phyloP scores from a whole-genome alignment of 1,140 invertebrate species.

The Temnothorax curvispinosus region DNA sequence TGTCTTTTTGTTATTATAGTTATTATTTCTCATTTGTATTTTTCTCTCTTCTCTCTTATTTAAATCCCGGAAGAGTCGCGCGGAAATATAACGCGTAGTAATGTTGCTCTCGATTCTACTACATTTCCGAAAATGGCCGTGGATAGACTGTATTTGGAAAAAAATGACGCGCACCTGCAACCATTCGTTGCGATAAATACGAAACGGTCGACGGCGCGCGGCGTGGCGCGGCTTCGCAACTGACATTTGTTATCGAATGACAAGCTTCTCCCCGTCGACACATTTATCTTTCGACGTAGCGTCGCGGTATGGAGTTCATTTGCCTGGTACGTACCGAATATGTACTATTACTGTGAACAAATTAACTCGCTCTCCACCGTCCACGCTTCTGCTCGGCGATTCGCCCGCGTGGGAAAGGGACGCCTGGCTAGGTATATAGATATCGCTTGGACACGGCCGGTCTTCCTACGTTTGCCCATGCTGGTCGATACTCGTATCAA shows the following conservation, averaged over 20 bases:
- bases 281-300: conserved; percentile 69
- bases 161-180: conserved; percentile 66
- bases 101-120: not conserved
- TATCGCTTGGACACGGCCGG: not conserved
- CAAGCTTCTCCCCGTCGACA: conserved; percentile 70
- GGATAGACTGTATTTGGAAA: conserved; percentile 33
- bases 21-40: not conserved
- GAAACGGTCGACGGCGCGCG: conserved; percentile 15
- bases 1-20: no score
- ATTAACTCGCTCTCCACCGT: conserved; percentile 51
- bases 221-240: conserved; percentile 31
- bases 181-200: conserved; percentile 63
- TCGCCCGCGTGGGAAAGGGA: conserved; percentile 28
- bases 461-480: not conserved
- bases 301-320: conserved; percentile 62
- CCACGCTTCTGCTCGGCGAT: conserved; percentile 23
- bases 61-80: not conserved
- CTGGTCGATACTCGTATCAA: conserved; percentile 60
- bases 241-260: conserved; percentile 75
- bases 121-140: conserved; percentile 37
- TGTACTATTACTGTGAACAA: conserved; percentile 43
- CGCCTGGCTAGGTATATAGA: not conserved
- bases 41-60: not conserved
- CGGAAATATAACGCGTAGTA: not conserved
- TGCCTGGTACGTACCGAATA: conserved; percentile 47